Evolutionary conservation across 2,113 vertebrate genomes (phyloP), one percentile per base, ranked within the genome.

Genomic region (Hystrix cristata): DNA sequence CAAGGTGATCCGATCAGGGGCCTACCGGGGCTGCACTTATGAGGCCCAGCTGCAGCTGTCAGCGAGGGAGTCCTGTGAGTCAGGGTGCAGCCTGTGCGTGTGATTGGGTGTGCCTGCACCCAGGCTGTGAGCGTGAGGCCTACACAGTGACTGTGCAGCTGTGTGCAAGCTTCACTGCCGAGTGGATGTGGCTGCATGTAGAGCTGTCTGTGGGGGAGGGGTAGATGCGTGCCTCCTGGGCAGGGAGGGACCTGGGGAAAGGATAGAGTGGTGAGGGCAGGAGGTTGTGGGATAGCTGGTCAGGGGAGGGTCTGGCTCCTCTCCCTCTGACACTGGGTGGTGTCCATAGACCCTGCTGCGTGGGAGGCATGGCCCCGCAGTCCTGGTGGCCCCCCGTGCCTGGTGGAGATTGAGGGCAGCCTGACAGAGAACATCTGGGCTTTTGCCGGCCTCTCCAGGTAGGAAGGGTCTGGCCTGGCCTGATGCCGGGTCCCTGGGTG

Each of bases 1-100:
- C 97, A 99, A 99, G 97, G 99, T 98, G 25, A 98, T 99, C 95
- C 98, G 99, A 94, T 99, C 99, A 0, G 99, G 99, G 27, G 99
- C 99, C 0, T 99, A 99, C 96, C 99, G 99, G 15, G 99, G 99
- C 96, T 99, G 99, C 62, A 99, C 99, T 7, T 99, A 96, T 1
- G 99, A 99, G 12, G 98, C 99, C 0, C 98, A 98, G 97, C 99
- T 98, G 91, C 99, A 99, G 98, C 98, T 98, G 46, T 97, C 64
- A 0, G 97, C 99, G 10, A 99, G 99, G 21, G 99, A 99, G n/a
- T 12, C 96, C 5, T 97, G 98, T 99, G 98, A 98, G 99, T 97
- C 38, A 2, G 14, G 60, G 7, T 31, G n/a, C 2, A 0, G 3
- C 55, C 62, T 8, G 65, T 10, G 48, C 27, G 10, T 16, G 11